phyloP scores from a whole-genome alignment of 2,113 vertebrate genomes.

The Platichthys flesus region DNA sequence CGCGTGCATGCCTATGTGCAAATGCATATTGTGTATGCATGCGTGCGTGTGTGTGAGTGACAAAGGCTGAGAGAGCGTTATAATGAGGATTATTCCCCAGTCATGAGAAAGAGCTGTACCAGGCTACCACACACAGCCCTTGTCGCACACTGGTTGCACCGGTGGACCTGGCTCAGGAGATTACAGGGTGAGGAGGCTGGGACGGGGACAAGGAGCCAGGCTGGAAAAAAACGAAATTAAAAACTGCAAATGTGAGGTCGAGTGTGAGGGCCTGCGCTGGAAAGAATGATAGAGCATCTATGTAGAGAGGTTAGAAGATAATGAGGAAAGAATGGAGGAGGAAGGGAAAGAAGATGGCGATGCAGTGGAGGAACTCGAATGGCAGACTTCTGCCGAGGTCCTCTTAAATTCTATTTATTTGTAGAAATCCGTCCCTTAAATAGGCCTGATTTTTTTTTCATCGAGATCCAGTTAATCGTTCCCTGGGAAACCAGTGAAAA shows the following conservation, averaged over 20 bases:
- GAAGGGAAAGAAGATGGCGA: not conserved
- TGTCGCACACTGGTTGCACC: constrained; percentile 80
- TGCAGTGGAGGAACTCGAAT: not conserved
- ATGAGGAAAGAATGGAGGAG: not conserved
- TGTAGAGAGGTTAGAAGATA: not conserved
- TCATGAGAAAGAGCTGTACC: constrained; percentile 88
- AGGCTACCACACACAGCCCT: constrained; percentile 84
- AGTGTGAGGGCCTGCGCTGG: constrained; percentile 7
- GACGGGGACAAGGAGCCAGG: constrained; percentile 11
- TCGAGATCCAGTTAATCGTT: too few relatives aligned
- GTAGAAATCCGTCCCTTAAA: too few relatives aligned
- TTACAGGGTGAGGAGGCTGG: constrained; percentile 70
- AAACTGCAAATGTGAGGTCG: constrained; percentile 17
- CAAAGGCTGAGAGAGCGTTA: constrained; percentile 66
- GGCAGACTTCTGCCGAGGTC: not conserved
- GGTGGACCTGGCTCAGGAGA: constrained; percentile 77
- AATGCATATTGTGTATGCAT: constrained; percentile 20
- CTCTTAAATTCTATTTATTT: not conserved
- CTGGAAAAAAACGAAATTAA: constrained; percentile 18
- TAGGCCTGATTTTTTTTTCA: too few relatives aligned
- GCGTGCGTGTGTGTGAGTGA: constrained; percentile 50
- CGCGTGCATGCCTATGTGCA: constrained; percentile 51
- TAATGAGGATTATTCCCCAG: constrained; percentile 84
- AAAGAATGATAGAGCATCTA: not conserved
- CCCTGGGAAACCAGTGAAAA: too few relatives aligned